A percentile compares a stretch with the other conserved stretches of the same genome.
Evolutionary conservation across 2,113 vertebrate species (phyloP).

Genomic region (Nesogale talazaci): DNA sequence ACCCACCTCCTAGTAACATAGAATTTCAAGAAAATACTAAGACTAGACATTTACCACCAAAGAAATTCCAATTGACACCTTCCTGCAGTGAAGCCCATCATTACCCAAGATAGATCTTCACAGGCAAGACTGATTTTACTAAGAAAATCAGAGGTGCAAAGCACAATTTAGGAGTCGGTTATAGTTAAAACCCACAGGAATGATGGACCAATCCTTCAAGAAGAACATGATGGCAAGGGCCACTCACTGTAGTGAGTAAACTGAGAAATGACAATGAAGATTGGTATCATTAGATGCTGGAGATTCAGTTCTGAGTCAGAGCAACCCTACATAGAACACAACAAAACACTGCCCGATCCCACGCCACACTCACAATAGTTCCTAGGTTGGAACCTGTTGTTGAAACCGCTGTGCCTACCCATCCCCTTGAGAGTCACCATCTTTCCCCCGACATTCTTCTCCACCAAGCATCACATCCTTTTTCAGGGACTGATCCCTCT

Average conservation of each 20-base stretch:
- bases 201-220: background rate
- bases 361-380: no score
- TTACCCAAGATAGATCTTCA: background rate
- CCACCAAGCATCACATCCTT: background rate
- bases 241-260: slow-evolving; percentile 6
- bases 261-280: background rate
- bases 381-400: background rate
- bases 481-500: background rate
- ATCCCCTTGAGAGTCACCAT: background rate
- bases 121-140: background rate
- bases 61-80: background rate
- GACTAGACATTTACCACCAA: background rate
- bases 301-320: background rate
- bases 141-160: slow-evolving; percentile 30
- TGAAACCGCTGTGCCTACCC: background rate
- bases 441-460: background rate
- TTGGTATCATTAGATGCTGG: background rate
- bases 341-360: background rate
- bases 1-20: background rate
- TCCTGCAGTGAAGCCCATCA: background rate
- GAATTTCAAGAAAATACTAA: slow-evolving; percentile 28
- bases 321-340: background rate
- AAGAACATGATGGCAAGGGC: background rate
- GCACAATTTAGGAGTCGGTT: background rate
- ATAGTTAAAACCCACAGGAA: background rate